Evolutionary conservation across 2,888 invertebrate genomes (phyloP).

Genomic region (Hyppa rectilinea): DNA sequence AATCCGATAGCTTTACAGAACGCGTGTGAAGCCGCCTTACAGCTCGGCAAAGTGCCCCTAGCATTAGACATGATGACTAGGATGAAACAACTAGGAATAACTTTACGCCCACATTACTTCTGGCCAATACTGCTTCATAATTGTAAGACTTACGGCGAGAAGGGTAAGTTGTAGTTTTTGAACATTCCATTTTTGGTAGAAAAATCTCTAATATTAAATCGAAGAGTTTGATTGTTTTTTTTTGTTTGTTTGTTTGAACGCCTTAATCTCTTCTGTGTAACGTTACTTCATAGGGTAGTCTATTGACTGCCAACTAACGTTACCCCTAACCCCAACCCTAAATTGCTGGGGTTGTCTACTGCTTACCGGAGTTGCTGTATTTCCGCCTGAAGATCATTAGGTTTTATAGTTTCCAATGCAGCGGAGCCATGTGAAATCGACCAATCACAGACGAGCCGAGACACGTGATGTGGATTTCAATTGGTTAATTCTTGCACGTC

Average conservation of each 20-base stretch:
- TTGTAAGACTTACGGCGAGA: conserved; percentile 88
- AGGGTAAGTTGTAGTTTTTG: conserved; percentile 69
- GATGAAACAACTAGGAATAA: conserved; percentile 83
- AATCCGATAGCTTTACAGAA: conserved; percentile 88
- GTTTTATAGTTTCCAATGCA: neutral
- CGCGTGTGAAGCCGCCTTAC: conserved; percentile 89
- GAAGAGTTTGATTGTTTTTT: too few species aligned
- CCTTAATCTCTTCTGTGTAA: too few species aligned
- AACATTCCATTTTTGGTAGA: too few species aligned
- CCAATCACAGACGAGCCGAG: neutral
- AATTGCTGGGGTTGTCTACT: too few species aligned
- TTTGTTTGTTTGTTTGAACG: too few species aligned
- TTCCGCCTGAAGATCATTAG: neutral
- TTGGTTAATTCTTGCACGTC: neutral
- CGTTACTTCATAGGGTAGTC: too few species aligned
- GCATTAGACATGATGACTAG: conserved; percentile 85
- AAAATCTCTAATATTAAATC: too few species aligned
- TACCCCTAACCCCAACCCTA: too few species aligned
- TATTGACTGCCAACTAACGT: too few species aligned
- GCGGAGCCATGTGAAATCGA: neutral
- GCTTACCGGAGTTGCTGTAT: too few species aligned
- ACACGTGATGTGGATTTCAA: neutral
- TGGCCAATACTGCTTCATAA: conserved; percentile 91
- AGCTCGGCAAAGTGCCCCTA: conserved; percentile 82
- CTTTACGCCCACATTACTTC: conserved; percentile 91